Base-by-base conservation (phyloP, 1,140 invertebrate genomes). In the Parapsyche elsis region DNA sequence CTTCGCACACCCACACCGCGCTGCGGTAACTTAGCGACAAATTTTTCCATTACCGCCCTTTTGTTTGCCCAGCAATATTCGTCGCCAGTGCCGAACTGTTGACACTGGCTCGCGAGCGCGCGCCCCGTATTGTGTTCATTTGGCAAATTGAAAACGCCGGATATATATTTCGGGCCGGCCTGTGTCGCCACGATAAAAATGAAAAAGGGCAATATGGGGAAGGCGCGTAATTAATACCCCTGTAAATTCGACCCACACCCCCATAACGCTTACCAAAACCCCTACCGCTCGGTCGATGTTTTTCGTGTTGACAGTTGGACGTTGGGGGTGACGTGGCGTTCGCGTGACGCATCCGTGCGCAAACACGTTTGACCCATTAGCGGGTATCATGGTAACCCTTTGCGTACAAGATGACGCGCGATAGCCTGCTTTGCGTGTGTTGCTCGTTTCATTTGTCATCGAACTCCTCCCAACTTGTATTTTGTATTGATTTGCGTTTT, bases 21-120 rank as follows among this genome's bases (percentile, higher is more conserved):
- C 38, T 46, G 26, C 64, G 24, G 45, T 78, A 79, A 78, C 70
- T 78, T 78, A 14, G 59, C 19, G 49, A 78, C 80, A 81, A 81
- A 79, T 78, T 81, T 79, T 79, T 75, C 80, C 80, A 81, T 81
- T 81, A 81, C 80, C 80, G 53, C 49, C 64, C 23, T 75, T 81
- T 59, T 81, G 80, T 81, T 81, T 81, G 71, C 71, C 38, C 46
- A 79, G 71, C 77, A 67, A 78, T 81, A 81, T 81, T 81, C 76
- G 80, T 45, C 45, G 46, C 9, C 59, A 57, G 26, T 79, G 70
- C 53, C 74, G 79, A 80, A 71, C 45, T 76, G 79, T 80, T 80
- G 79, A 80, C 79, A 76, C 64, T 53, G 53, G 14, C 73, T 64
- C 16, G 21, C 45, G 78, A 30, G 5, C 73, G 38, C 30, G 14